Base-by-base conservation (phyloP, 1,140 invertebrate species). In the Hyphantria cunea region DNA sequence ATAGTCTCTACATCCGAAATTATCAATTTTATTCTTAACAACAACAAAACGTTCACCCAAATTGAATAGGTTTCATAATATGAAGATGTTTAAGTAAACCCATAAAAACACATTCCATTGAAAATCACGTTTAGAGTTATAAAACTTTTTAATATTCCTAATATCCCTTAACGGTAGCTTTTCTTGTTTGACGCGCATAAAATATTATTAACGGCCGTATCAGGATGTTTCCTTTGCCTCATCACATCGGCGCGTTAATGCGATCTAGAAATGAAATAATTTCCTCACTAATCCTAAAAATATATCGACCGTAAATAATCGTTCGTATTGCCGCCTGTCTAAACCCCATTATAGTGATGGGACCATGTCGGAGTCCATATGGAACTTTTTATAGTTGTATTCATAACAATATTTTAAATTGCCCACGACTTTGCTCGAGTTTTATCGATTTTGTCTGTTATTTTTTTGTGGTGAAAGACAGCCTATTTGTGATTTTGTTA, bases 221-320 rank as follows among this genome's bases (percentile, higher is more conserved):
- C 47, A 51, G 48, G 48, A 49, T 25, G 11, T 32, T 9, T 9
- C 41, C 12, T 44, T 44, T 60, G 33, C 25, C 34, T 15, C 37
- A 37, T 50, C 56, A 42, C 52, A 15, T 10, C 47, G 17, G 49
- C 59, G 56, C 62, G 67, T 72, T 81, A 83, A 83, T 72, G 64
- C 77, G 70, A 68, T 73, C 70, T 66, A 74, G 72, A 76, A 74
- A 78, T 86, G 81, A 89, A 89, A 87, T 87, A 84, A 86, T 86
- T 86, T 89, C 74, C 76, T 73, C 69, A 82, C 82, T 89, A 89
- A 87, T 89, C 84, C 83, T 49, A 78, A 85, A 89, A 85, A 89
- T 89, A 87, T 86, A 84, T 84, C 71, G 82, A 50, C 67, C 78
- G 80, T 89, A 89, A 89, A 89, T 89, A 80, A 84, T 79, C 74